Evolutionary conservation across 2,888 invertebrate species (phyloP).

Genomic region (Sphaerophoria taeniata): DNA sequence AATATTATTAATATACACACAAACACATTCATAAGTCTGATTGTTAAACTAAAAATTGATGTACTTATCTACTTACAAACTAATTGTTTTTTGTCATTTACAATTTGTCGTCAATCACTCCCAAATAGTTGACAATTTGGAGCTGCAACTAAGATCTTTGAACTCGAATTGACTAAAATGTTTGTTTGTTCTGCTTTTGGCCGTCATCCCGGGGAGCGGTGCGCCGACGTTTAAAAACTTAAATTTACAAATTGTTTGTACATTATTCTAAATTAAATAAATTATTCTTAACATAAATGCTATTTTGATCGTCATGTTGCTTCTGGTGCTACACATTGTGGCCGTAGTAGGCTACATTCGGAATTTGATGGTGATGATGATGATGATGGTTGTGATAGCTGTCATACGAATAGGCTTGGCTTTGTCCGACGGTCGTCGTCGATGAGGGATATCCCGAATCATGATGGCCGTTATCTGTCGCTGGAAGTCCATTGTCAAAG

Average conservation of each 20-base stretch:
- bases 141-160: too few relatives aligned
- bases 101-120: not conserved
- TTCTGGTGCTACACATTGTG: conserved; percentile 54
- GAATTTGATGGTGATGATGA: conserved; percentile 43
- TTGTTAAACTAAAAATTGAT: conserved; percentile 42
- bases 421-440: conserved; percentile 33
- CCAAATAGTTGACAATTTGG: too few relatives aligned
- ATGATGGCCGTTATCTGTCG: conserved; percentile 45
- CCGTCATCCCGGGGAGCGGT: too few relatives aligned
- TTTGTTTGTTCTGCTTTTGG: conserved; percentile 20
- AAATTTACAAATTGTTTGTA: conserved; percentile 55
- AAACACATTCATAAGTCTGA: conserved; percentile 42
- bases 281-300: conserved; percentile 49
- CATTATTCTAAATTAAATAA: conserved; percentile 66
- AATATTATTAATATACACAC: conserved; percentile 41
- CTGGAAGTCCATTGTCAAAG: conserved; percentile 48
- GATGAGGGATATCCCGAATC: conserved; percentile 53
- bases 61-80: conserved; percentile 10
- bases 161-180: not conserved
- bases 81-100: not conserved
- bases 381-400: conserved; percentile 41
- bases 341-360: conserved; percentile 56
- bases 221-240: not conserved
- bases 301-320: not conserved
- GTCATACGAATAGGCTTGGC: conserved; percentile 45